These are phyloP conservation scores for Triplophysa dalaica DNA, from an alignment of 2,113 vertebrate species.

Conservation along the genomic window DNA sequence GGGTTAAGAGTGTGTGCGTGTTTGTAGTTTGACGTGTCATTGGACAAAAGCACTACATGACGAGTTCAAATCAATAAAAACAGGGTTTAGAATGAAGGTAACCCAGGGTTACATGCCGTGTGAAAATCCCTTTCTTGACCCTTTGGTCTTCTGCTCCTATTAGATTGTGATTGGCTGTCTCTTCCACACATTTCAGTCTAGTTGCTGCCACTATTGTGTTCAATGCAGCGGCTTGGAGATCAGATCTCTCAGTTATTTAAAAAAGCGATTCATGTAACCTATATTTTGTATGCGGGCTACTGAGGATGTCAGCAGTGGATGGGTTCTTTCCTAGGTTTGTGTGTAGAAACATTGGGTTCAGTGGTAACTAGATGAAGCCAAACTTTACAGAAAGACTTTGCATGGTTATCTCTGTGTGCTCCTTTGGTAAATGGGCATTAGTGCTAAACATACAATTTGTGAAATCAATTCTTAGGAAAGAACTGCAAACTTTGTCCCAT, in stretches of 20 bases:
- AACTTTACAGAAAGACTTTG: neutral
- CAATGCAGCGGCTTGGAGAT: too few relatives aligned
- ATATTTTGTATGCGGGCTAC: neutral
- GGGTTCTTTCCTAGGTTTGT: slow-evolving; percentile 7
- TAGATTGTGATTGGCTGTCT: neutral
- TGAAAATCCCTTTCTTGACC: slow-evolving; percentile 9
- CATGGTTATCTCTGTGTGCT: neutral
- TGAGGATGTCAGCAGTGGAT: neutral
- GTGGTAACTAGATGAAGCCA: neutral
- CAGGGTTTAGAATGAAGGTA: neutral
- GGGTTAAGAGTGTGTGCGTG: neutral
- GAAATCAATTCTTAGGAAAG: neutral
- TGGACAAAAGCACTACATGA: too few relatives aligned
- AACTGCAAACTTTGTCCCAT: neutral
- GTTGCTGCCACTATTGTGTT: neutral
- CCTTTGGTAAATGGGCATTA: neutral
- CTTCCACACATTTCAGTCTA: neutral
- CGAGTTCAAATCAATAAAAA: neutral
- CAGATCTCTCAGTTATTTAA: neutral
- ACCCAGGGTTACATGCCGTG: neutral
- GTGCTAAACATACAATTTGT: neutral
- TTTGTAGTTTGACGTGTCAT: neutral
- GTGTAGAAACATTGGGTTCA: neutral
- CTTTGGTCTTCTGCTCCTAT: slow-evolving; percentile 33
- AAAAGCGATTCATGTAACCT: neutral